Base-by-base conservation (phyloP, 2,113 vertebrate genomes). In the Xyliphius kryptos region DNA sequence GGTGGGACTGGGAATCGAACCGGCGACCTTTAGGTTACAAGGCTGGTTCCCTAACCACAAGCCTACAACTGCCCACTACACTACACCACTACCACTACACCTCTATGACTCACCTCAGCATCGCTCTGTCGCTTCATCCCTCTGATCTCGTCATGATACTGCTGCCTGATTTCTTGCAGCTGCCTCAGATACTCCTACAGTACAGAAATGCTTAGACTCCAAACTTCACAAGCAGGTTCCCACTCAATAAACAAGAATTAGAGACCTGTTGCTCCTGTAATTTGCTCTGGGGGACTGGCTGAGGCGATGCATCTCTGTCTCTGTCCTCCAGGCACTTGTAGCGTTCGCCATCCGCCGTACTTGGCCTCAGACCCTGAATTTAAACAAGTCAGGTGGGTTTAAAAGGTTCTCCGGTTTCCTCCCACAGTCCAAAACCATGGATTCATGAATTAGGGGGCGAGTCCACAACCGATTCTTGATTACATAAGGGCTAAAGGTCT, bases 111-210 rank as follows among this genome's bases (percentile, higher is more conserved):
- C 78, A 92, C 92, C 90, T 94, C 77, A 2, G 71, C 48, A 40
- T 79, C 84, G 47, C 83, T 82, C 82, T 82, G 91, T 37, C 53
- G 77, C 69, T 73, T 89, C 73, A 91, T 86, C 72, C 81, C 86
- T 69, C 83, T 89, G 64, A 91, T 70, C 36, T 91, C 76, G 3
- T 65, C 81, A 9, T 88, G 87, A 79, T 97, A 97, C 69, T 89
- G 88, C 46, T 89, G 85, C 21, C 92, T 84, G 76, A 96, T 95
- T 71, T 82, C 71, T 57, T 89, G 79, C 61, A 97, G 64, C 69
- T 94, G 88, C 63, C 80, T 80, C 67, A 94, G 78, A 61, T 95
- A 94, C 49, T 93, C 89, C 92, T 95, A 47, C 63, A 17, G 72
- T 65, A 71, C 56, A 72, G 26, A 37, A 40, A 60, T 61, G 59